Evolutionary conservation across 2,113 vertebrate species (phyloP), one percentile per base, ranked within the genome.

Genomic region (Natator depressus): DNA sequence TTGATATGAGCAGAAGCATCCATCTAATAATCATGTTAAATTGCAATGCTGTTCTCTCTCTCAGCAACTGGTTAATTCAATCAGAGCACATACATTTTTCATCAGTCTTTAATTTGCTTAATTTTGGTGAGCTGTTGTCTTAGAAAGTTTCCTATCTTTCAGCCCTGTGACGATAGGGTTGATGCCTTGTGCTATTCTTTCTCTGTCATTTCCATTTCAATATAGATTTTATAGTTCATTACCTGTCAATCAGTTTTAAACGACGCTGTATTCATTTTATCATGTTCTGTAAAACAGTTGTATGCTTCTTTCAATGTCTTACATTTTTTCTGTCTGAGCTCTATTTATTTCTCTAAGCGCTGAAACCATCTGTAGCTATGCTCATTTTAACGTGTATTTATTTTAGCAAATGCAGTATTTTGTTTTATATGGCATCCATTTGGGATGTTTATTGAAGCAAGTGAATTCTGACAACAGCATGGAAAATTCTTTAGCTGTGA

Each of bases 161-260:
- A 97, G 62, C 53, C 16, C 8, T 91, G n/a, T 93, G 84, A 94
- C 72, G 96, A 19, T 76, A 89, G 24, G 79, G 83, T 80, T 87
- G 91, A 97, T 94, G 55, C 31, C 29, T 87, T 94, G 87, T 90
- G 29, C 49, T 96, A 90, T 96, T 97, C 92, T 97, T 96, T 93
- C 57, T 94, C 88, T 94, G 89, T 85, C 87, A 95, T 97, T 98
- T 97, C 96, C 90, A 95, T 98, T 98, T 98, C 96, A 97, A 93
- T 97, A 97, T 78, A 96, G 94, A 97, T 98, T 98, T 98, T 98
- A 98, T 97, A 98, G 97, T 97, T 98, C 98, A 98, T 98, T 98
- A 98, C 94, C 96, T 98, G 98, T 98, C 98, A 98, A 97, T 98
- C 98, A 98, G 90, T 91, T 98, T 97, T 96, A 97, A 98, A 97